Conservation (phyloP, 2,888 invertebrate species). For the Lithophane ornitopus region DNA sequence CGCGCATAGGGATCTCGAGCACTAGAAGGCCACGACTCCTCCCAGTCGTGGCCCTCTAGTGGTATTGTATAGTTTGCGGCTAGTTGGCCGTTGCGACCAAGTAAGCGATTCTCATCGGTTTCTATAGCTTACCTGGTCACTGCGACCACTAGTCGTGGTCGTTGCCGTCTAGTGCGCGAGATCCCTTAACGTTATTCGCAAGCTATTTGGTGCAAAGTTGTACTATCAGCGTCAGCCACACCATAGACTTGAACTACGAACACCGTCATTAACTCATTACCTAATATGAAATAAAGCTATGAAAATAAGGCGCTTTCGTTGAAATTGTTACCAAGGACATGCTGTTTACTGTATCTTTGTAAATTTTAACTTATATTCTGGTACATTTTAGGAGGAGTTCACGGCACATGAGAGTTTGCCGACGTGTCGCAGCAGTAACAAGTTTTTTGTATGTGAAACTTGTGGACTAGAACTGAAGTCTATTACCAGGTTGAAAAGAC, state of each 20-base stretch:
- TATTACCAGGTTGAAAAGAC: slow-evolving; percentile 70
- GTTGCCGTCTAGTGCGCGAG: too few relatives aligned
- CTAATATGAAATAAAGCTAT: not conserved
- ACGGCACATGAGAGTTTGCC: slow-evolving; percentile 65
- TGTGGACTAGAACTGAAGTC: slow-evolving; percentile 70
- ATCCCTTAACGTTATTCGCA: not conserved
- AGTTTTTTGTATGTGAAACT: slow-evolving; percentile 69
- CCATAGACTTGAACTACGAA: not conserved
- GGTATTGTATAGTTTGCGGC: too few relatives aligned
- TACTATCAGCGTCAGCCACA: not conserved
- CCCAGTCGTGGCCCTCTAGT: too few relatives aligned
- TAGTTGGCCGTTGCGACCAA: too few relatives aligned
- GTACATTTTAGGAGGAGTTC: slow-evolving; percentile 64
- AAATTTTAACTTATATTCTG: not conserved
- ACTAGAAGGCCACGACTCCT: too few relatives aligned
- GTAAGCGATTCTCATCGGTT: too few relatives aligned
- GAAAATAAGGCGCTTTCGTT: not conserved
- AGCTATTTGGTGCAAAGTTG: not conserved
- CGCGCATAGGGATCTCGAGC: too few relatives aligned
- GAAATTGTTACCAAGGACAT: not conserved
- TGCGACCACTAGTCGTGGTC: too few relatives aligned
- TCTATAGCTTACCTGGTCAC: too few relatives aligned
- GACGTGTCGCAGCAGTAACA: slow-evolving; percentile 58
- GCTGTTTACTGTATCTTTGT: not conserved
- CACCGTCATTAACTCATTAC: not conserved